phyloP scores from a whole-genome alignment of 2,888 invertebrate genomes.

The Cephus runcator region DNA sequence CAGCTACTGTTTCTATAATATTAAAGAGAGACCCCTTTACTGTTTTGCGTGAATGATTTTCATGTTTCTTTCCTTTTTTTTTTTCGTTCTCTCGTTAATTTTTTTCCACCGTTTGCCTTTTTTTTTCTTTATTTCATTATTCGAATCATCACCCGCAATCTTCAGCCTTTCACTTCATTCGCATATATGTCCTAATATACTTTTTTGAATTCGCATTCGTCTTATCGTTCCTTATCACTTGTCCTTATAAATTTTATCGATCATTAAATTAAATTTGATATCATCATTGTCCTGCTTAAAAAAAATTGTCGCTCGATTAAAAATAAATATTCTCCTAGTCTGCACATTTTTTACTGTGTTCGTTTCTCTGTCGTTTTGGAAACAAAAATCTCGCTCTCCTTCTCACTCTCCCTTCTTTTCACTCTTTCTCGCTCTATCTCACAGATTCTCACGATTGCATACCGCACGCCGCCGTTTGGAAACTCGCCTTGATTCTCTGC shows the following conservation, averaged over 20 bases:
- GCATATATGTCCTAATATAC: background rate
- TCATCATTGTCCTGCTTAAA: background rate
- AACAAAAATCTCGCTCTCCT: background rate
- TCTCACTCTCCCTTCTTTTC: background rate
- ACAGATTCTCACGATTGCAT: slow-evolving; percentile 2
- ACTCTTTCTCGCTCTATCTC: background rate
- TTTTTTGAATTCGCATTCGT: background rate
- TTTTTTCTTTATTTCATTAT: background rate
- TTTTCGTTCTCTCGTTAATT: no score
- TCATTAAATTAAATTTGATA: background rate
- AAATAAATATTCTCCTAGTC: background rate
- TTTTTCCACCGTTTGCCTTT: background rate
- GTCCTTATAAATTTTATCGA: background rate
- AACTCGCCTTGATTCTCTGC: background rate
- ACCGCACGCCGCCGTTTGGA: background rate
- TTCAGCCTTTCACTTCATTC: background rate
- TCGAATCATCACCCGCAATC: background rate
- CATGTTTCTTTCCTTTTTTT: background rate
- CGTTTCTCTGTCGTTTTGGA: background rate
- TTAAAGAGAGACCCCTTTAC: background rate
- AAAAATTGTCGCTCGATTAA: background rate
- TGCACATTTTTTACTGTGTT: background rate
- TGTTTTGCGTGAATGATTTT: background rate
- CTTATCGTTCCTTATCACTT: background rate
- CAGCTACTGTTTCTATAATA: slow-evolving; percentile 8